Evolutionary conservation across 2,113 vertebrate genomes (phyloP), one percentile per base, ranked within the genome.

Genomic region (Oxyruncus cristatus): DNA sequence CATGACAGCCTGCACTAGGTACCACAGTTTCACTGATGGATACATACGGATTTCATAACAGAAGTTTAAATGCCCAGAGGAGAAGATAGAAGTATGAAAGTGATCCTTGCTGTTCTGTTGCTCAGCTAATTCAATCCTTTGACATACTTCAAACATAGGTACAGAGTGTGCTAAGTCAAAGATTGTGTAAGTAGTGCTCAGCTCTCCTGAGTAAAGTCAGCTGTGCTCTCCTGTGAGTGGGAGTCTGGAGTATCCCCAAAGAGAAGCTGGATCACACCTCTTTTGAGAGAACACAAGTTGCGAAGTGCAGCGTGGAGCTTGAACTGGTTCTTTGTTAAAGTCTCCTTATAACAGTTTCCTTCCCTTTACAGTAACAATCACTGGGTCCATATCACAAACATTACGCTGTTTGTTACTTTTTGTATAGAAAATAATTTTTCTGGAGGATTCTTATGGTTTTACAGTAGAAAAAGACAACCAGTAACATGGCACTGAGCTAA

Each of bases 21-120:
- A 95, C 61, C 95, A 96, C 95, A 67, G 8, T 89, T 97, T 88
- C 97, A 96, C 96, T 46, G 73, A 96, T 67, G 92, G 84, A 81
- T 92, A 95, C 80, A 92, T 72, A 88, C 0, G 8, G 94, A 95
- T 94, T 96, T 89, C 28, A 4, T 68, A 93, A 96, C 41, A 83
- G 88, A 95, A 82, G 32, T 94, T 87, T 81, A 93, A 95, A 92
- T 88, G 94, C 63, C 97, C 95, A 86, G 92, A 46, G n/a, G 52
- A 96, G 88, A 93, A 93, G 96, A 74, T 76, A 39, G 73, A 92
- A 92, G 20, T 71, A 80, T 62, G 71, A 85, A 88, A 89, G 90
- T 67, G 66, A 96, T 92, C 92, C 93, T 88, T 84, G 85, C 95
- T 97, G 76, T 79, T 88, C 77, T 42, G 32, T 73, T 66, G 21